These are phyloP conservation scores for Saimiri boliviensis DNA, from an alignment of 2,113 vertebrate species.

Conservation along the genomic window DNA sequence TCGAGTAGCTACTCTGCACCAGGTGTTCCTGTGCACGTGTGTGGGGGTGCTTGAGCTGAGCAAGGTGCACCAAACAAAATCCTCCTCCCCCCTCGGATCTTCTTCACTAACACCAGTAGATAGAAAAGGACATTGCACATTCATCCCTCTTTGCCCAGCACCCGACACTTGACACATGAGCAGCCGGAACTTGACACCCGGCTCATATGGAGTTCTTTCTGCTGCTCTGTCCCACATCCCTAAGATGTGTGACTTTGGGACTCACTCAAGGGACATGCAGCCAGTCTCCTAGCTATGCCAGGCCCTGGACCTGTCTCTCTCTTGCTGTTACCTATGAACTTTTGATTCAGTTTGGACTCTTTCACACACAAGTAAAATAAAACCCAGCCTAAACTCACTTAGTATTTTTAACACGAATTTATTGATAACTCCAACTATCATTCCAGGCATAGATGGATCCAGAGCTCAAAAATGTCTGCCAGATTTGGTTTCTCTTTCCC, in stretches of 20 bases:
- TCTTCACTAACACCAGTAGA: too few relatives aligned
- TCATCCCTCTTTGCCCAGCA: neutral
- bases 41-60: neutral
- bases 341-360: neutral
- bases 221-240: neutral
- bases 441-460: neutral
- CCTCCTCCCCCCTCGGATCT: neutral
- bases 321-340: neutral
- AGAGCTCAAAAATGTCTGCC: neutral
- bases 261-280: neutral
- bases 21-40: too few relatives aligned
- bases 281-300: neutral
- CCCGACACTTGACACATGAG: neutral
- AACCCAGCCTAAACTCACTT: neutral
- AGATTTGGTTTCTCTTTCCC: neutral
- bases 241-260: neutral
- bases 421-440: neutral
- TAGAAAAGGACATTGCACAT: neutral
- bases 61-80: neutral
- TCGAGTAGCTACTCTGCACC: neutral
- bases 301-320: neutral
- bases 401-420: neutral
- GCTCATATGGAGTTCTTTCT: neutral
- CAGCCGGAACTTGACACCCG: neutral
- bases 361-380: neutral